Evolutionary conservation across 2,113 vertebrate genomes (phyloP), one percentile per base, ranked within the genome.

Genomic region (Pomatostomus ruficeps): DNA sequence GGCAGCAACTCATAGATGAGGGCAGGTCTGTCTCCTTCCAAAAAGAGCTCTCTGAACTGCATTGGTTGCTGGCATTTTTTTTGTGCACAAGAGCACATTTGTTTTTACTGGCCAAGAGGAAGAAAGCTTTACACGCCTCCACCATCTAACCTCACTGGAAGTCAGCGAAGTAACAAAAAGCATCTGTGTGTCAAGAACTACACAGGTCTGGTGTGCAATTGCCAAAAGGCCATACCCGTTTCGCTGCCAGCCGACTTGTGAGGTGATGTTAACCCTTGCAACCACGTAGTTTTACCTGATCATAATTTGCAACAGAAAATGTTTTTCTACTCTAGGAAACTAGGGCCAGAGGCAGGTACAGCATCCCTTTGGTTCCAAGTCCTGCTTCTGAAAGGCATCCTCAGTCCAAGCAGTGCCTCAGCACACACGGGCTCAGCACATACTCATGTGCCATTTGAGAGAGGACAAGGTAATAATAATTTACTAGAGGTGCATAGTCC

Each of bases 171-270:
- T 88, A 91, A 96, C 91, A 93, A 29, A 75, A 92, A 90, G 63
- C 83, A 95, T 96, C 85, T 83, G 79, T 93, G 75, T 89, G 59
- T 85, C 76, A 84, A 88, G 70, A 89, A 33, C 40, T 75, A 42
- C 49, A 24, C 19, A 59, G 65, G 46, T 61, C 54, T 81, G 61
- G 43, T n/a, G 43, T 80, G 43, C 75, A 55, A 23, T 1, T 83
- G 87, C 67, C 74, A 90, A 80, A 85, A 94, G 28, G 17, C n/a
- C 59, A 49, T 74, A 35, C n/a, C 40, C 40, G 35, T 57, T 90
- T 77, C 79, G 67, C 18, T 88, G 85, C 36, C 55, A 79, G 28
- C 3, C 5, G 12, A 31, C 43, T 74, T 66, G 24, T 1, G 2
- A 2, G 38, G 4, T 31, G 38, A 38, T 43, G 22, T 83, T 95